Evolutionary conservation across 2,888 invertebrate species (phyloP).

Genomic region (Mantis religiosa): DNA sequence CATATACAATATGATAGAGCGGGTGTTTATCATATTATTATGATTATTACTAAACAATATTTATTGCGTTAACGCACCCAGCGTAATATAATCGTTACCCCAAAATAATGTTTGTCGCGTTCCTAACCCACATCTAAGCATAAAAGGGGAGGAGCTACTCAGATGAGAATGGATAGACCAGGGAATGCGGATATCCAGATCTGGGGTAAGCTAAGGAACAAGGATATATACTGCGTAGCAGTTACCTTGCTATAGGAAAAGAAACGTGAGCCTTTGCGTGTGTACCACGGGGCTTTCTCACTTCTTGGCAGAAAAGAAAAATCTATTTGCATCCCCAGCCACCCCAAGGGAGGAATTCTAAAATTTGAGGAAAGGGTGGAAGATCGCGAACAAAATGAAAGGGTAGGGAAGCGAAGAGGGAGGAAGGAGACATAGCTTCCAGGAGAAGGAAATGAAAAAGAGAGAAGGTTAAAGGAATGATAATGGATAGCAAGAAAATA

Average conservation of each 20-base stretch:
- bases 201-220: not conserved
- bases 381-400: not conserved
- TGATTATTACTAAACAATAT: too few species aligned
- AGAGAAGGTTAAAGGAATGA: not conserved
- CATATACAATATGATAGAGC: too few species aligned
- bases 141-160: too few species aligned
- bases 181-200: not conserved
- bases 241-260: not conserved
- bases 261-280: not conserved
- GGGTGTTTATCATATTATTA: too few species aligned
- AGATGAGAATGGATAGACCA: not conserved
- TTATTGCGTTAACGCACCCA: too few species aligned
- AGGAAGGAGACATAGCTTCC: not conserved
- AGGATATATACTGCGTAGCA: not conserved
- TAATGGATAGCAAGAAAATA: not conserved
- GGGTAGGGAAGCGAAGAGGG: not conserved
- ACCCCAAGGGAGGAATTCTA: not conserved
- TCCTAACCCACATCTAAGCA: too few species aligned
- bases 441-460: not conserved
- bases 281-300: not conserved
- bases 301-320: not conserved
- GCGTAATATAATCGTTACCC: too few species aligned
- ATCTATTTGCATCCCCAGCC: constrained; percentile 6
- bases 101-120: too few species aligned
- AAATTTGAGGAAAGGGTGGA: not conserved